These are phyloP conservation scores for Tragelaphus scriptus DNA, from an alignment of 2,113 vertebrate genomes.

Conservation along the genomic window DNA sequence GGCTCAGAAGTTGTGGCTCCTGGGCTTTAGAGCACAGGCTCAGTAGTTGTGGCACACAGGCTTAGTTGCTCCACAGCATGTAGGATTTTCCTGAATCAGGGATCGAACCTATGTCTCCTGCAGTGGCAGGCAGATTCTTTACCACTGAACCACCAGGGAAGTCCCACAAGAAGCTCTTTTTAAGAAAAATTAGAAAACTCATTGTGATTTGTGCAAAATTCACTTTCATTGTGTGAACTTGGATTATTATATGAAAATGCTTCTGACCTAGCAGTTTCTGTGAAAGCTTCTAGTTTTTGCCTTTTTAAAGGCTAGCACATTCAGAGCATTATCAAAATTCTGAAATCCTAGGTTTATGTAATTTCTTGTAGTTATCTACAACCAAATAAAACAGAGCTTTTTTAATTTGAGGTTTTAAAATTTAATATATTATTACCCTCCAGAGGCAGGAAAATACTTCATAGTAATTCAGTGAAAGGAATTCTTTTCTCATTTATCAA, in stretches of 20 bases:
- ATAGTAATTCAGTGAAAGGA: not conserved
- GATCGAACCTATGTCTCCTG: not conserved
- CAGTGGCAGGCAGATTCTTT: not conserved
- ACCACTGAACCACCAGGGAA: not conserved
- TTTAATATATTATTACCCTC: not conserved
- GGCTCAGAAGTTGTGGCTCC: too few species aligned
- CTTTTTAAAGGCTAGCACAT: not conserved
- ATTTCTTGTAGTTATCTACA: not conserved
- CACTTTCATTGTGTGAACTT: not conserved
- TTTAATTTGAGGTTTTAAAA: not conserved
- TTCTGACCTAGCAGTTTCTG: not conserved
- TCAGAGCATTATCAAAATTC: not conserved
- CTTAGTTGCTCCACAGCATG: not conserved
- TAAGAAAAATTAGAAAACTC: not conserved
- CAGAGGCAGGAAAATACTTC: not conserved
- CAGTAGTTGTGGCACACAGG: not conserved
- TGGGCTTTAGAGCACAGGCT: not conserved
- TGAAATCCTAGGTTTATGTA: conserved; percentile 13
- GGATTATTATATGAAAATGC: not conserved
- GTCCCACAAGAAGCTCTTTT: not conserved
- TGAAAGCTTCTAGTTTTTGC: not conserved
- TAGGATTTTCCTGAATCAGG: not conserved
- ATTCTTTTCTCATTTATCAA: not conserved
- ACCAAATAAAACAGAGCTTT: not conserved
- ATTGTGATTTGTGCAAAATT: not conserved